A percentile compares a stretch with the other conserved stretches of the same genome.
These are phyloP conservation scores for Pteropus rufus DNA, from an alignment of 2,797 vertebrate species.

Conservation along the genomic window DNA sequence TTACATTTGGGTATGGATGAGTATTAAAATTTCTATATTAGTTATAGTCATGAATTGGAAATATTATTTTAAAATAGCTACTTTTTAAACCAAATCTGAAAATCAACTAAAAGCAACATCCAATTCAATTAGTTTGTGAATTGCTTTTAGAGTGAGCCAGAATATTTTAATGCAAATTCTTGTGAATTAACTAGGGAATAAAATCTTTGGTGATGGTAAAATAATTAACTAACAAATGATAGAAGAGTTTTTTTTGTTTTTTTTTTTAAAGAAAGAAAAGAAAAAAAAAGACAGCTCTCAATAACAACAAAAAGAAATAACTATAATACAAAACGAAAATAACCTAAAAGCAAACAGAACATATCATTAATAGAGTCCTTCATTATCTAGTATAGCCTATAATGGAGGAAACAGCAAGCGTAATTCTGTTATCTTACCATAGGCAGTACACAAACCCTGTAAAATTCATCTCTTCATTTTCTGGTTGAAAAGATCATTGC, in stretches of 20 bases:
- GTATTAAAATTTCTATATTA: conserved; percentile 16
- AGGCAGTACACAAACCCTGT: conserved; percentile 87
- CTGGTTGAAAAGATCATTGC: conserved; percentile 96
- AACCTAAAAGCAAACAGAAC: conserved; percentile 88
- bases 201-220: conserved; percentile 62
- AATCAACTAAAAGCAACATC: conserved; percentile 55
- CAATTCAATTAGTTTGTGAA: conserved; percentile 13
- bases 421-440: conserved; percentile 90
- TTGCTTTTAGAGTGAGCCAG: conserved; percentile 54
- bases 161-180: conserved; percentile 58
- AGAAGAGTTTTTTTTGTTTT: conserved; percentile 49
- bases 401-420: conserved; percentile 86
- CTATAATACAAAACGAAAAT: conserved; percentile 80
- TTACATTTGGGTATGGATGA: background rate
- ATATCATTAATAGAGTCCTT: conserved; percentile 93
- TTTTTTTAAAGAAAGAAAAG: background rate
- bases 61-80: conserved; percentile 59
- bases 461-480: conserved; percentile 97
- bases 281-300: conserved; percentile 41
- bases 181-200: conserved; percentile 49
- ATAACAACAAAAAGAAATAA: conserved; percentile 72
- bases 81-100: conserved; percentile 58
- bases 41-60: conserved; percentile 23
- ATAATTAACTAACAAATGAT: conserved; percentile 56
- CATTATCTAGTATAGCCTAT: conserved; percentile 89